A percentile compares a stretch with the other conserved stretches of the same genome.
phyloP scores from a whole-genome alignment of 2,888 invertebrate species.

The Conus canariensis region DNA sequence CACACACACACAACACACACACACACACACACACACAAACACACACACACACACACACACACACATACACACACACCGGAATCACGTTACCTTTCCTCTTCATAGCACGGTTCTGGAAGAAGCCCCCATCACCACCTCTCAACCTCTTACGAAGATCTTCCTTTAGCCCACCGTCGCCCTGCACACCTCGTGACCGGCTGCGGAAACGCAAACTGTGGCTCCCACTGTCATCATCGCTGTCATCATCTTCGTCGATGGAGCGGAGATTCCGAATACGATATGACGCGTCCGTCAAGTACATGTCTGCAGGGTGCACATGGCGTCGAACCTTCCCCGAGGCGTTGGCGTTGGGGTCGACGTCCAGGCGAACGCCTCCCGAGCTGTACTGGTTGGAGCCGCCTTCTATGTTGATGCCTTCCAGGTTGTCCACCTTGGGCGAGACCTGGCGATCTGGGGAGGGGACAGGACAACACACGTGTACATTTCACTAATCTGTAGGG shows the following conservation, averaged over 20 bases:
- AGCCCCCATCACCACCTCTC: background rate
- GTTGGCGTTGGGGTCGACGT: conserved; percentile 1
- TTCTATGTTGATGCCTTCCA: conserved; percentile 45
- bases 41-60: background rate
- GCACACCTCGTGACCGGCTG: background rate
- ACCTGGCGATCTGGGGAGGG: conserved; percentile 47
- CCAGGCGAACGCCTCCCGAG: conserved; percentile 36
- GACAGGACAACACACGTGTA: background rate
- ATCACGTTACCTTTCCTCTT: background rate
- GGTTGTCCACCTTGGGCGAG: conserved; percentile 50
- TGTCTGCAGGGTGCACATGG: background rate
- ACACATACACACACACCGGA: background rate
- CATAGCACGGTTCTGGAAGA: background rate
- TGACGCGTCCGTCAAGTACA: background rate
- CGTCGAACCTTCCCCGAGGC: background rate
- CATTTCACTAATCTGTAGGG: no score
- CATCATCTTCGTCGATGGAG: conserved; percentile 30
- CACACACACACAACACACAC: background rate
- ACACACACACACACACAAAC: background rate
- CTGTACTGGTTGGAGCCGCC: conserved; percentile 5
- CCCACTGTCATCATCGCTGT: background rate
- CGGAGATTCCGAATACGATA: conserved; percentile 28
- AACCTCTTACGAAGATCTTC: background rate
- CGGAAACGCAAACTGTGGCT: background rate
- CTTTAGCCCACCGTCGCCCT: background rate